A percentile compares a stretch with the other conserved stretches of the same genome.
These are phyloP conservation scores for Naso thynnoides DNA, from an alignment of 2,797 vertebrate genomes.

Conservation along the genomic window DNA sequence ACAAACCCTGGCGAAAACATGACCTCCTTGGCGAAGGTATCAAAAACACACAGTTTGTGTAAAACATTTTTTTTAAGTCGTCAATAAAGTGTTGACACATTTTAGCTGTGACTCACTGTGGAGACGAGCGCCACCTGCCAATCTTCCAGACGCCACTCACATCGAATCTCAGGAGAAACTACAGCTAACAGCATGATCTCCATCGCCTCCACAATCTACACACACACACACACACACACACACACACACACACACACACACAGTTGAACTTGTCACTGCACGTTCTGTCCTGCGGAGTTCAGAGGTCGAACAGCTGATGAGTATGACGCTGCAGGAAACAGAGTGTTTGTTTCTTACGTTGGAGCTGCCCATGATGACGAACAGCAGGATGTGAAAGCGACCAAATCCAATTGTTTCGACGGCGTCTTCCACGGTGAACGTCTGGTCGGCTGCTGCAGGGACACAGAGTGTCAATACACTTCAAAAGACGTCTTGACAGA, in stretches of 20 bases:
- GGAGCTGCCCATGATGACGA: constrained; percentile 94
- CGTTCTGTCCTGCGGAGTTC: too few relatives aligned
- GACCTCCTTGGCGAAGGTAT: too few relatives aligned
- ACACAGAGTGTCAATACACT: background rate
- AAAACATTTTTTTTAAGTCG: too few relatives aligned
- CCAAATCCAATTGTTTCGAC: constrained; percentile 95
- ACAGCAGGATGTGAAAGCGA: constrained; percentile 91
- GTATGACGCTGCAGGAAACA: background rate
- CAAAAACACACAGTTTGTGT: too few relatives aligned
- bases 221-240: constrained; percentile 14
- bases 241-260: constrained; percentile 1
- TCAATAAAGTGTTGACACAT: too few relatives aligned
- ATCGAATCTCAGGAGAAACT: constrained; percentile 92
- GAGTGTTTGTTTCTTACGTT: background rate
- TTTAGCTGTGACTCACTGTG: constrained; percentile 85
- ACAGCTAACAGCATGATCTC: constrained; percentile 97
- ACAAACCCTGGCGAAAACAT: too few relatives aligned
- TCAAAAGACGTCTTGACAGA: too few relatives aligned
- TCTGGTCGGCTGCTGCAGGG: constrained; percentile 73
- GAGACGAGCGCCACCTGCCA: constrained; percentile 97
- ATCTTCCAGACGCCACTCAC: constrained; percentile 93
- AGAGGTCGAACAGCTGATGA: too few relatives aligned
- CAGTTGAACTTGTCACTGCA: too few relatives aligned
- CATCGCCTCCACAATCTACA: constrained; percentile 94
- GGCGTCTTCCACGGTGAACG: constrained; percentile 92